Conservation (phyloP, 2,888 invertebrate genomes). For the Coremacera marginata region DNA sequence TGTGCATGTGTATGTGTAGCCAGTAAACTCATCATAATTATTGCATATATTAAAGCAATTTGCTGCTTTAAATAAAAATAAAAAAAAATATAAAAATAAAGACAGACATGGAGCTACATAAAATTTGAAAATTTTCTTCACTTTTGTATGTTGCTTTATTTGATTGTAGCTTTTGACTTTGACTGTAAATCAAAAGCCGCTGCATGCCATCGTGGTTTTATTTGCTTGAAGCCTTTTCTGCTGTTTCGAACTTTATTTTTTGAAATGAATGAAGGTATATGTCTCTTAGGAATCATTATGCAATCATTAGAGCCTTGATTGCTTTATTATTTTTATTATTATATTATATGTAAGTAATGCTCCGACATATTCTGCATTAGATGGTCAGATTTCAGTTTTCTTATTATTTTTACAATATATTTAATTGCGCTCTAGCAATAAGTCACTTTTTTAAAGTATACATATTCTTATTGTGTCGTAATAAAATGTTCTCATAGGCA, state of each 20-base stretch:
- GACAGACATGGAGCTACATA: no score
- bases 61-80: background rate
- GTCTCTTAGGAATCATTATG: conserved; percentile 23
- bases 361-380: no score
- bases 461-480: no score
- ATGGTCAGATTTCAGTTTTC: no score
- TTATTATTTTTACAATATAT: no score
- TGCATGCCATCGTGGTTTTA: no score
- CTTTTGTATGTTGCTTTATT: background rate
- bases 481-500: no score
- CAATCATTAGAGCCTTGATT: conserved; percentile 26
- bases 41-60: conserved; percentile 30
- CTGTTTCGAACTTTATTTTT: background rate
- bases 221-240: background rate
- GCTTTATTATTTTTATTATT: conserved; percentile 22
- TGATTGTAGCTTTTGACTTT: conserved; percentile 1
- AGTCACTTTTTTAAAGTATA: no score
- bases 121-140: background rate
- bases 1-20: background rate
- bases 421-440: no score
- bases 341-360: background rate
- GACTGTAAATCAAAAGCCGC: background rate
- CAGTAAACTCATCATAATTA: conserved; percentile 11
- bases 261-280: background rate
- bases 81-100: background rate